Evolutionary conservation across 2,797 vertebrate genomes (phyloP), one percentile per base, ranked within the genome.

Genomic region (Anabacerthia variegaticeps): DNA sequence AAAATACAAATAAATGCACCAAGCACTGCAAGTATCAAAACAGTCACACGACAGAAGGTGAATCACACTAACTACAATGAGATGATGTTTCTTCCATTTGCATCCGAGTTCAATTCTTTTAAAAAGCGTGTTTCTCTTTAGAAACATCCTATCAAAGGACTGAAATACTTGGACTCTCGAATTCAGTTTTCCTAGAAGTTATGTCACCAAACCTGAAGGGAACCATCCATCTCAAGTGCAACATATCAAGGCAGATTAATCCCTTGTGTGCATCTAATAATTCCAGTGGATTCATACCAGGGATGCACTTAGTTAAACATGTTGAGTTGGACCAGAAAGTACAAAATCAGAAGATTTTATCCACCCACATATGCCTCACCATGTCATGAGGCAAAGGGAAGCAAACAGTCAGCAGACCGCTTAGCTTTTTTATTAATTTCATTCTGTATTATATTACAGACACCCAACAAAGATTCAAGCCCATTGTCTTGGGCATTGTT

Each of bases 371-470:
- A 88, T 0, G 3, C 44, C 80, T 96, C 85, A 84, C 89, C 80
- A 49, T 63, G 95, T 94, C 92, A 93, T 85, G 88, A 95, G 88
- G 95, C 67, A 90, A 88, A 22, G 80, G 59, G 88, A 95, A 81
- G 71, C 89, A 88, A 92, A 89, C 14, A 92, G 88, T 91, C 92
- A 94, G 92, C 84, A 96, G 91, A 93, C 62, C 81, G 71, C 83
- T 88, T 68, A 78, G 81, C 56, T 90, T 78, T 86, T 86, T 93
- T 88, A 95, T 92, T 94, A 78, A 93, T 82, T 93, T 93, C 20
- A 56, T 92, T 94, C 85, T 90, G 89, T 87, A 76, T 93, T 95
- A 69, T 82, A 68, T 96, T 96, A 96, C 93, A 93, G 89, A 91
- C 88, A 67, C 74, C 48, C 93, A 95, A 96, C 82, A 88, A 96